These are phyloP conservation scores for Chloroceryle aenea DNA, from an alignment of 2,113 vertebrate species.

Conservation along the genomic window DNA sequence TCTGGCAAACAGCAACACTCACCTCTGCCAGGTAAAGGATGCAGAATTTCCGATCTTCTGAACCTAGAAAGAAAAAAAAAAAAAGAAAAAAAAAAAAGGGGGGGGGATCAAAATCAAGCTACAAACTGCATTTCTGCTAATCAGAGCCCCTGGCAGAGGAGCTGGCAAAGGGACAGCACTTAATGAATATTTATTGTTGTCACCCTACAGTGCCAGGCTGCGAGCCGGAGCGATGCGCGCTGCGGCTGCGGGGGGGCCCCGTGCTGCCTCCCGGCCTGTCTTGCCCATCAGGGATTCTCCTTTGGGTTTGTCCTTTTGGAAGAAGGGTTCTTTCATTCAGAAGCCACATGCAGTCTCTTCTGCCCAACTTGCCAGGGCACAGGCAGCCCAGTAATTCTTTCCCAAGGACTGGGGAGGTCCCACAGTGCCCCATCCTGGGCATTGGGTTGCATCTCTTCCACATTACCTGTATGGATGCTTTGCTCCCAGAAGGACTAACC, in stretches of 20 bases:
- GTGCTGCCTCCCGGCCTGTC: rapidly evolving
- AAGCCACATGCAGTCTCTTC: not conserved
- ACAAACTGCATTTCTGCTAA: not conserved
- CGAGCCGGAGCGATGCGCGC: not conserved
- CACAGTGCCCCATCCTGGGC: rapidly evolving
- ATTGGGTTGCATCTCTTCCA: rapidly evolving
- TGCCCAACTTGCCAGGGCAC: not conserved
- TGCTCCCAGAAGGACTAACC: not conserved
- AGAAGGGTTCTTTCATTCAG: not conserved
- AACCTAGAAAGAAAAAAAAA: conserved; percentile 55
- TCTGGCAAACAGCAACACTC: conserved; percentile 41
- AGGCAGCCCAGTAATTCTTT: not conserved
- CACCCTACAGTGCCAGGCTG: conserved; percentile 49
- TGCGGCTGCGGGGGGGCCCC: conserved; percentile 6
- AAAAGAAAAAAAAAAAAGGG: not conserved
- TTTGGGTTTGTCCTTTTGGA: not conserved
- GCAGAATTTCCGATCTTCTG: conserved; percentile 86
- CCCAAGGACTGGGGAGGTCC: not conserved
- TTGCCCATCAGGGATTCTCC: not conserved
- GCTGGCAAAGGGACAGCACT: not conserved
- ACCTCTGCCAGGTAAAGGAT: conserved; percentile 87
- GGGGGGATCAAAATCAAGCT: not conserved
- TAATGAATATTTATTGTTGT: conserved; percentile 21
- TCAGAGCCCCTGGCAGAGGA: not conserved
- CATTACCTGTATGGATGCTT: not conserved